Evolutionary conservation across 2,113 vertebrate species (phyloP), one percentile per base, ranked within the genome.

Genomic region (rabbit (Oryctolagus cuniculus)): DNA sequence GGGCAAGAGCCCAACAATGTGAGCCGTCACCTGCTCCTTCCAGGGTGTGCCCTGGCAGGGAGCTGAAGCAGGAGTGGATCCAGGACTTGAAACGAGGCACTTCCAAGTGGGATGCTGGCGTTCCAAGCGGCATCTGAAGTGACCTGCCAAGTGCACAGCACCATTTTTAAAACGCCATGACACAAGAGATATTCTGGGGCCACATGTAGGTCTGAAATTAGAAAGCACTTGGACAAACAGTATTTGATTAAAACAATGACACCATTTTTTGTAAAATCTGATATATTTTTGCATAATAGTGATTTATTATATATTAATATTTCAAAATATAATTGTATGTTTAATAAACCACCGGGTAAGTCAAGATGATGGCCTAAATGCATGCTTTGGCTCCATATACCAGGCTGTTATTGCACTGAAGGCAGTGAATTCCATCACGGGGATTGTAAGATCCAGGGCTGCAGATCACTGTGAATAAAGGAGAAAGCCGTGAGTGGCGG

Each of bases 371-470:
- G 79, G 31, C 31, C 93, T 96, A 95, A 49, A 74, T 36, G 66
- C 97, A 98, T 0, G 69, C 29, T 53, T 38, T 97, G 31, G 96
- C 93, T 94, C 97, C 97, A 2, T 95, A 97, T 44, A 36, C 80
- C 92, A 94, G 77, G 96, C 96, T 98, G 81, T 38, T 80, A 34
- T 98, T 91, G 1, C 97, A 98, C 0, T 0, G 93, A 87, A 98
- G 95, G 86, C 96, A 98, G 44, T 97, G 96, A 66, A 61, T 95
- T 91, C 97, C 95, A 17, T 98, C 94, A 7, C 74, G 96, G 27
- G 98, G 97, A 38, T 98, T 98, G 17, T 96, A 98, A 4, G 97
- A 96, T 95, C 98, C 98, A 73, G 98, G 98, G 58, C 95, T 98
- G 95, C 98, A 98, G 95, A 96, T 79, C 92, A 97, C 97, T 98